Evolutionary conservation across 2,888 invertebrate species (phyloP).

Genomic region (Drosophila merina): DNA sequence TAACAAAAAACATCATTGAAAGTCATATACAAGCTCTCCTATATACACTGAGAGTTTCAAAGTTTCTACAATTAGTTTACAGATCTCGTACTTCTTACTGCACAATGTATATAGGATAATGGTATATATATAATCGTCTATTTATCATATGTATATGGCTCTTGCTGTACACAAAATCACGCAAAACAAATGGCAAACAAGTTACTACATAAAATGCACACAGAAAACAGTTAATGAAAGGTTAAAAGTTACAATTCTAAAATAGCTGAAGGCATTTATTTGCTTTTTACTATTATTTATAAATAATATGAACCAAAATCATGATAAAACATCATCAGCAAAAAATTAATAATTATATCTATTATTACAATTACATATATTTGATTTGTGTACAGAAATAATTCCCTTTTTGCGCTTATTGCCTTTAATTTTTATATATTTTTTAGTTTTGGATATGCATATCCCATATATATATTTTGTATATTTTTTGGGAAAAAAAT

Average conservation of each 20-base stretch:
- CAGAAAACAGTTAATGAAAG: constrained; percentile 4
- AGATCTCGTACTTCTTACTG: neutral
- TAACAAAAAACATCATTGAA: too few relatives aligned
- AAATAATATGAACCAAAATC: constrained; percentile 18
- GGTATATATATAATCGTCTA: neutral
- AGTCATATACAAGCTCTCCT: neutral
- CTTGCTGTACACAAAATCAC: constrained; percentile 31
- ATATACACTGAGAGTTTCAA: neutral
- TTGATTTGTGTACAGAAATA: constrained; percentile 47
- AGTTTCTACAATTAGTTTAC: neutral
- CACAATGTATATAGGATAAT: neutral
- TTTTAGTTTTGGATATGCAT: constrained; percentile 22
- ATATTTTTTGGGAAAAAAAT: neutral
- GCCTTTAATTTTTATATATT: constrained; percentile 11
- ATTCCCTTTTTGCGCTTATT: constrained; percentile 16
- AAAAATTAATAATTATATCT: constrained; percentile 12
- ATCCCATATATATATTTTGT: neutral
- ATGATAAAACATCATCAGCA: constrained; percentile 16
- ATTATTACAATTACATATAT: constrained; percentile 36
- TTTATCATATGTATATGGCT: constrained; percentile 21
- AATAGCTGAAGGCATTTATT: neutral
- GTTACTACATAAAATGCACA: constrained; percentile 35
- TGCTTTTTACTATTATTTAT: neutral
- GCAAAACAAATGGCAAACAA: constrained; percentile 47
- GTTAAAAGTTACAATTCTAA: neutral